Evolutionary conservation across 2,113 vertebrate genomes (phyloP), one percentile per base, ranked within the genome.

Genomic region (Psephotus haematonotus): DNA sequence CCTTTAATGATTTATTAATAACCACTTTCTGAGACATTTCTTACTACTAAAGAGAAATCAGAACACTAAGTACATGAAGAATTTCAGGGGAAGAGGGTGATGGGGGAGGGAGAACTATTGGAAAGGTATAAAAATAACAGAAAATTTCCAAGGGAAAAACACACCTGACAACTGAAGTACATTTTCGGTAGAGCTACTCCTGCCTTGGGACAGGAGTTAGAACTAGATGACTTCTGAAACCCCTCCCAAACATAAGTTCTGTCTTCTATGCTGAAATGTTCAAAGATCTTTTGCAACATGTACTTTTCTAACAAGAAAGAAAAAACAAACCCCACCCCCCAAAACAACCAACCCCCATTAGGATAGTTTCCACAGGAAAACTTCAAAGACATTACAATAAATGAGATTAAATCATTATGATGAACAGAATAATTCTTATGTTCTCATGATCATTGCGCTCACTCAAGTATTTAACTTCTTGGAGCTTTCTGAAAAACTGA

Each of bases 1-100:
- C 76, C 82, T 94, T 94, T 97, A 97, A 94, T 98, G 93, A 97
- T 97, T 97, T 97, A 95, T 97, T 97, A 97, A 97, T 91, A 97
- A 96, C 28, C 49, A 96, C 76, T 97, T 97, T 97, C 96, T 97
- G 60, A 55, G 96, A 95, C 47, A 64, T 90, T 96, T 95, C 72
- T 93, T 96, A 79, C 70, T 93, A 89, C 65, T 93, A 83, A 95
- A 95, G 95, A 97, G 83, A 92, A 96, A 96, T 86, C 84, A 75
- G 93, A 96, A 71, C 90, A 91, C 86, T 97, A 96, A 79, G 89
- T 95, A 90, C 90, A 86, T 92, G 86, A 95, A 94, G 47, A 89
- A 64, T 64, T 82, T 89, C 41, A 57, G 23, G 25, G 33, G 22
- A 59, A 59, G 13, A 14, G 33, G 57, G 20, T 14, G 35, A 15